Percentiles rank a stretch among this genome's conserved stretches.
Conservation (phyloP, 2,113 vertebrate species). For the Gyps fulvus region DNA sequence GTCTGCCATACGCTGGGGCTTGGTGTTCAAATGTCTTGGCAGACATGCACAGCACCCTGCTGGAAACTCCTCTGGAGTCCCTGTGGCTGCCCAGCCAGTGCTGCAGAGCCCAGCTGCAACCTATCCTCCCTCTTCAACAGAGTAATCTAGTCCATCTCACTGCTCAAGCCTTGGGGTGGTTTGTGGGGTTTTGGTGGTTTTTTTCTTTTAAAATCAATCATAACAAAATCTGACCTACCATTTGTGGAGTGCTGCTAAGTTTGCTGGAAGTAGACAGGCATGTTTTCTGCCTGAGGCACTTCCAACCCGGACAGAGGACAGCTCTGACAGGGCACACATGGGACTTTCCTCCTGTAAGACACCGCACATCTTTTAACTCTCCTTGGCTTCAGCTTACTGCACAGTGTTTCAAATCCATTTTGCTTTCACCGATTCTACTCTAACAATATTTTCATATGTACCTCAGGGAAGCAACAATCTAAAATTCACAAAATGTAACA, state of each 20-base stretch:
- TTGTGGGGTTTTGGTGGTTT: background rate
- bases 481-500: background rate
- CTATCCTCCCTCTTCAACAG: background rate
- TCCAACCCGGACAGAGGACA: background rate
- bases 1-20: accelerated
- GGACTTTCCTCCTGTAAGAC: background rate
- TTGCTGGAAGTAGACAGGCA: background rate
- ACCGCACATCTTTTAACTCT: background rate
- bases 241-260: background rate
- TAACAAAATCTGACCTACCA: background rate
- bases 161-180: background rate
- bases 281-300: background rate
- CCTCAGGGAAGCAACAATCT: background rate
- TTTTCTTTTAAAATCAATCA: background rate
- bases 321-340: accelerated
- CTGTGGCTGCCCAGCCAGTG: background rate
- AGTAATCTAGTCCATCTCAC: background rate
- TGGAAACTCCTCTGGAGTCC: background rate
- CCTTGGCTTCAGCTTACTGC: background rate
- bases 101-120: background rate
- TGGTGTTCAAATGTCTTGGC: background rate
- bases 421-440: background rate
- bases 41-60: accelerated
- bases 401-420: background rate
- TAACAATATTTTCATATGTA: background rate